Percentiles rank a stretch among this genome's conserved stretches.
Conservation (phyloP, 2,113 vertebrate genomes). For the Ahaetulla prasina region DNA sequence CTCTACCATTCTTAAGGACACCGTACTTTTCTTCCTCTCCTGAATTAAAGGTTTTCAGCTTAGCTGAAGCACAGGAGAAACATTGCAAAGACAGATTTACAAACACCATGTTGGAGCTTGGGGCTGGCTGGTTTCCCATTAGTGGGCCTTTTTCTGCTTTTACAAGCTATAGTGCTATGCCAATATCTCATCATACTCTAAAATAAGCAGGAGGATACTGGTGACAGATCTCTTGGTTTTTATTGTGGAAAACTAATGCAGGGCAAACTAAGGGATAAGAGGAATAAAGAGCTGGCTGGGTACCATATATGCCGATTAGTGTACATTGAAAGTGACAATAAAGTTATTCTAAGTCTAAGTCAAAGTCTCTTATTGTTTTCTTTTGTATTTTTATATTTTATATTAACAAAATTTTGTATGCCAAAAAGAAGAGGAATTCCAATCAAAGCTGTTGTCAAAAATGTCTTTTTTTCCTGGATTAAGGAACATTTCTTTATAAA, state of each 20-base stretch:
- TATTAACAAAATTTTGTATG: too few relatives aligned
- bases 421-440: background rate
- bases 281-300: background rate
- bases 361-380: too few relatives aligned
- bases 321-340: too few relatives aligned
- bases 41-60: background rate
- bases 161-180: background rate
- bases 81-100: background rate
- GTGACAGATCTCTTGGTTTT: background rate
- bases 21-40: background rate
- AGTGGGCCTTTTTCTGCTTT: background rate
- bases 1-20: background rate
- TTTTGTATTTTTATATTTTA: too few relatives aligned
- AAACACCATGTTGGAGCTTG: background rate
- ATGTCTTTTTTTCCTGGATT: background rate
- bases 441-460: background rate
- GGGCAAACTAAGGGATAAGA: background rate
- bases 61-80: background rate
- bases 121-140: background rate
- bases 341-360: too few relatives aligned
- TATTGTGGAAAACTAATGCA: background rate
- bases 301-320: background rate
- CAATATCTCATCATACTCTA: background rate
- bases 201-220: background rate
- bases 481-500: background rate